phyloP scores from a whole-genome alignment of 2,113 vertebrate genomes.

The Leptosomus discolor region DNA sequence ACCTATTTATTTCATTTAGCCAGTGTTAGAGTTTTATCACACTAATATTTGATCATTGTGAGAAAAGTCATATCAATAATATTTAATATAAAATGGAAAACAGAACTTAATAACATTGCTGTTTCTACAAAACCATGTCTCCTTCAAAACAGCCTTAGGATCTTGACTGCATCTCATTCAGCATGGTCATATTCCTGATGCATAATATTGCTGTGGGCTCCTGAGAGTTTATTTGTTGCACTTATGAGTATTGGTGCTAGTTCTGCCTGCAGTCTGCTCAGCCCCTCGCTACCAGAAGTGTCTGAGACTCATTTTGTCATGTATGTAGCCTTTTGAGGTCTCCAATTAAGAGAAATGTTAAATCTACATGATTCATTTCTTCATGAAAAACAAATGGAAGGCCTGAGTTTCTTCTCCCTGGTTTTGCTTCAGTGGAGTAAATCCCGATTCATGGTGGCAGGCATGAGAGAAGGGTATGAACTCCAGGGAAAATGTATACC shows the following conservation, averaged over 20 bases:
- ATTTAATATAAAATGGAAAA: not conserved
- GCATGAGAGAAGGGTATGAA: not conserved
- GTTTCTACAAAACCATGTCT: not conserved
- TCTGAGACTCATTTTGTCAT: not conserved
- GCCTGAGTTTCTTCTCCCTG: not conserved
- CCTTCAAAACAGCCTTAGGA: not conserved
- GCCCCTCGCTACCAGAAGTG: fast-evolving
- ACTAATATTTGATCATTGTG: not conserved
- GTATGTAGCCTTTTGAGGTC: not conserved
- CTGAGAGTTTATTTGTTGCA: not conserved
- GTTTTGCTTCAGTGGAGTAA: not conserved
- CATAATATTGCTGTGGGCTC: not conserved
- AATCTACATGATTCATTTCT: not conserved
- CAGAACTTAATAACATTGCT: not conserved
- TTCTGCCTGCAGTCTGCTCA: not conserved
- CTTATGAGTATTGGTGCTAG: not conserved
- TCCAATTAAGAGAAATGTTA: not conserved
- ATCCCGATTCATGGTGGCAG: not conserved
- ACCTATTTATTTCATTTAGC: not conserved
- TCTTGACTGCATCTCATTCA: not conserved
- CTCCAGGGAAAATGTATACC: not conserved
- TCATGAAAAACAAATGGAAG: not conserved
- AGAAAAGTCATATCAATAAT: not conserved
- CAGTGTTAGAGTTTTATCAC: not conserved
- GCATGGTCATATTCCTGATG: not conserved